These are phyloP conservation scores for Colius striatus DNA, from an alignment of 2,113 vertebrate genomes.

Conservation along the genomic window DNA sequence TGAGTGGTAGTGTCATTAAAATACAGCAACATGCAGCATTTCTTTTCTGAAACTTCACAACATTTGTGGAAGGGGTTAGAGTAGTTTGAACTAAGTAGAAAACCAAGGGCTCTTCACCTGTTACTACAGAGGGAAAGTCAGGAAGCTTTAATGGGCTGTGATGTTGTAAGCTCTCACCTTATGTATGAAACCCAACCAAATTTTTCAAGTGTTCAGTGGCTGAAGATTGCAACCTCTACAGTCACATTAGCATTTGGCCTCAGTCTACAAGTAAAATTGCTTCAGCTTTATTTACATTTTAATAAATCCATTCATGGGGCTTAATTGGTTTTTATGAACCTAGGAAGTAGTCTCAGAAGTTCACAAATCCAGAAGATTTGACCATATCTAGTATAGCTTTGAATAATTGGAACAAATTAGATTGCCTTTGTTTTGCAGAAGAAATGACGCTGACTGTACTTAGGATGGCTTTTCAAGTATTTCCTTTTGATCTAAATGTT, in stretches of 20 bases:
- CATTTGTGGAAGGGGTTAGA: neutral
- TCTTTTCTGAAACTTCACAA: neutral
- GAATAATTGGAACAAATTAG: conserved; percentile 34
- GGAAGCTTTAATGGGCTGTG: neutral
- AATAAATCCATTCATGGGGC: neutral
- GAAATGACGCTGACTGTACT: neutral
- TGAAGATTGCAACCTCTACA: neutral
- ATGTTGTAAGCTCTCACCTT: neutral
- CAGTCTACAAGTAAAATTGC: neutral
- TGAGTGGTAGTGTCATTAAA: neutral
- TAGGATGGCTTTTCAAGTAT: conserved; percentile 18
- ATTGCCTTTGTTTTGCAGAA: neutral
- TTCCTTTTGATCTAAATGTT: conserved; percentile 70
- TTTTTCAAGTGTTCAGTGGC: neutral
- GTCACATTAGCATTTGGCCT: neutral
- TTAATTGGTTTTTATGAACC: neutral
- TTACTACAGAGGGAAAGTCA: neutral
- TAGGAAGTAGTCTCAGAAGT: neutral
- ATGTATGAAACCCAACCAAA: neutral
- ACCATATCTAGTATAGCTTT: neutral
- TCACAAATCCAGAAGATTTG: neutral
- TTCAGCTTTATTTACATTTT: neutral
- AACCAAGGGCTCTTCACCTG: neutral
- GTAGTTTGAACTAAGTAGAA: neutral
- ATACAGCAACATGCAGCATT: neutral